Conservation (phyloP, 1,140 invertebrate genomes). For the Lethrus apterus region DNA sequence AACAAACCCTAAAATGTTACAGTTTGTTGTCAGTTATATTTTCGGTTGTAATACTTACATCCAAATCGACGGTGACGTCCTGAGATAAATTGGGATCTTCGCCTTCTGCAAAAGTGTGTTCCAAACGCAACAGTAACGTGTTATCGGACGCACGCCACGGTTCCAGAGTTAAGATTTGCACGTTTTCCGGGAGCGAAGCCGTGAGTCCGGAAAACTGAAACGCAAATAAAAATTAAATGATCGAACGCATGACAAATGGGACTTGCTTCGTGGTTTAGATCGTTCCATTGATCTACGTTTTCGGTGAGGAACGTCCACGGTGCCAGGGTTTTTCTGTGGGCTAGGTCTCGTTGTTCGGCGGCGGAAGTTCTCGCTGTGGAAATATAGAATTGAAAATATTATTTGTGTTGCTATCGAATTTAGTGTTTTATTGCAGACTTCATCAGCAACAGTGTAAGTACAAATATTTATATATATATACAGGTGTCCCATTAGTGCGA, state of each 20-base stretch:
- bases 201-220: constrained; percentile 16
- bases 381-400: too few species aligned
- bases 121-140: constrained; percentile 52
- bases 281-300: not conserved
- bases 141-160: constrained; percentile 44
- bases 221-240: too few species aligned
- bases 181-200: constrained; percentile 45
- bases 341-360: constrained; percentile 9
- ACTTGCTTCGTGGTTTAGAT: constrained; percentile 4
- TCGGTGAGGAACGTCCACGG: constrained; percentile 20
- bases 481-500: too few species aligned
- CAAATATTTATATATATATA: too few species aligned
- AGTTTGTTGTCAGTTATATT: not conserved
- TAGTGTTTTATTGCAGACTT: too few species aligned
- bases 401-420: too few species aligned
- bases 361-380: not conserved
- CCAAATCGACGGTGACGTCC: constrained; percentile 44
- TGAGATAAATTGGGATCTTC: constrained; percentile 45
- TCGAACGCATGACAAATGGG: constrained; percentile 2
- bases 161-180: constrained; percentile 65
- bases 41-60: constrained; percentile 10
- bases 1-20: constrained; percentile 29
- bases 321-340: constrained; percentile 24
- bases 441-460: too few species aligned
- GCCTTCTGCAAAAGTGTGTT: constrained; percentile 51